Conservation (phyloP, 2,888 invertebrate species). For the Scaptomyza polygonia region DNA sequence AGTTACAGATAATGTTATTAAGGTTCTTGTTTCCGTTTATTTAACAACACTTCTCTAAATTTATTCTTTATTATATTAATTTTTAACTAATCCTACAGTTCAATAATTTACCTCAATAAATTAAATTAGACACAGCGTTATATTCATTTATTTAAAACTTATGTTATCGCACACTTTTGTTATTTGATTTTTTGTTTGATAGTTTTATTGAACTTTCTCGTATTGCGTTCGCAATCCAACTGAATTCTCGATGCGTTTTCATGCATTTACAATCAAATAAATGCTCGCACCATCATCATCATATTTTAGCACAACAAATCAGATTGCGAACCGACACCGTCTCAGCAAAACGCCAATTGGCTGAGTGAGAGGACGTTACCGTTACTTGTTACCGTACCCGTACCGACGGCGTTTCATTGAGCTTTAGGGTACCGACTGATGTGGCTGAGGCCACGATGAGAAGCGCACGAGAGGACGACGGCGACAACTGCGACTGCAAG, state of each 20-base stretch:
- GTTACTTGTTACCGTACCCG: slow-evolving; percentile 70
- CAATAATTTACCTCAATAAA: slow-evolving; percentile 29
- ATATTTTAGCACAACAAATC: slow-evolving; percentile 51
- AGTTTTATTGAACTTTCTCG: slow-evolving; percentile 32
- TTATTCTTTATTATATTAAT: not conserved
- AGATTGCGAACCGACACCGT: slow-evolving; percentile 35
- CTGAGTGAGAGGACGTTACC: slow-evolving; percentile 41
- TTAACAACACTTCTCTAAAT: not conserved
- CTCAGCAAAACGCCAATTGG: slow-evolving; percentile 38
- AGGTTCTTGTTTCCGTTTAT: not conserved
- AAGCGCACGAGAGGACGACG: slow-evolving; percentile 48
- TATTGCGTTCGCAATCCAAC: slow-evolving; percentile 39
- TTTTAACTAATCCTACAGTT: not conserved
- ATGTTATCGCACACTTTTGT: slow-evolving; percentile 17
- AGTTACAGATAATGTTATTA: no score
- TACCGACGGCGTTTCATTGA: slow-evolving; percentile 83
- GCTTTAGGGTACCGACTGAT: slow-evolving; percentile 55
- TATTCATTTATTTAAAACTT: not conserved
- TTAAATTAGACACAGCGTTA: not conserved
- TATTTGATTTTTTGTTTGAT: slow-evolving; percentile 10
- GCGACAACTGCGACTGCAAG: slow-evolving; percentile 62
- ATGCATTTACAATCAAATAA: slow-evolving; percentile 35
- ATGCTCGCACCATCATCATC: slow-evolving; percentile 23
- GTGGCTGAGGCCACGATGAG: slow-evolving; percentile 23
- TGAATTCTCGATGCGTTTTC: slow-evolving; percentile 40